A percentile compares a stretch with the other conserved stretches of the same genome.
Evolutionary conservation across 2,797 vertebrate species (phyloP).

Genomic region (Dicrostonyx torquatus): DNA sequence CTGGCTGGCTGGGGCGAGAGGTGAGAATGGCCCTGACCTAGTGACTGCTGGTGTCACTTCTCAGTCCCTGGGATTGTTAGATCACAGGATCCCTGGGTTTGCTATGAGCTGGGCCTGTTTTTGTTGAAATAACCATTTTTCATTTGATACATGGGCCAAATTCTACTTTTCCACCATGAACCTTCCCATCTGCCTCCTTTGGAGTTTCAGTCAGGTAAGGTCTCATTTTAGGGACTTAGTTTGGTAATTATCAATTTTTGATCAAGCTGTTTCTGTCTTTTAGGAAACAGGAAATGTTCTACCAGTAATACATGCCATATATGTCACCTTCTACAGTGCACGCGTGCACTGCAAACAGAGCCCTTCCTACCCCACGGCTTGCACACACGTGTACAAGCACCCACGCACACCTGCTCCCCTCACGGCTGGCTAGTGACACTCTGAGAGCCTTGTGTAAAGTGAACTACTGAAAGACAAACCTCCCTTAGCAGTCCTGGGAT

Average conservation of each 20-base stretch:
- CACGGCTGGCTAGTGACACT: not conserved
- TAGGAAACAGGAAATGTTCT: not conserved
- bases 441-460: slow-evolving; percentile 1
- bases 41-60: not conserved
- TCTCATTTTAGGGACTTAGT: slow-evolving; percentile 17
- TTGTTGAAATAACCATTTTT: not conserved
- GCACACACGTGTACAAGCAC: not conserved
- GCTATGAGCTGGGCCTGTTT: not conserved
- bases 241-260: slow-evolving; percentile 2
- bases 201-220: not conserved
- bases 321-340: not conserved
- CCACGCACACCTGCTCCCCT: not conserved
- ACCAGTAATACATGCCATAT: not conserved
- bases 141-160: not conserved
- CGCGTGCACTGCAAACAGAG: not conserved
- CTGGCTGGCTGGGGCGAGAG: not conserved
- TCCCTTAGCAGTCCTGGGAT: not conserved
- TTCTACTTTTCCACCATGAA: not conserved
- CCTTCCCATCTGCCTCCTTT: not conserved
- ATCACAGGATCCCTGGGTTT: not conserved
- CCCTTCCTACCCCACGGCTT: not conserved
- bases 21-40: too few relatives aligned
- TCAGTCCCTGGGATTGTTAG: not conserved
- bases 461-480: not conserved
- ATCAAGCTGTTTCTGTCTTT: not conserved